Evolutionary conservation across 1,140 invertebrate species (phyloP).

Genomic region (Eriosoma lanigerum): DNA sequence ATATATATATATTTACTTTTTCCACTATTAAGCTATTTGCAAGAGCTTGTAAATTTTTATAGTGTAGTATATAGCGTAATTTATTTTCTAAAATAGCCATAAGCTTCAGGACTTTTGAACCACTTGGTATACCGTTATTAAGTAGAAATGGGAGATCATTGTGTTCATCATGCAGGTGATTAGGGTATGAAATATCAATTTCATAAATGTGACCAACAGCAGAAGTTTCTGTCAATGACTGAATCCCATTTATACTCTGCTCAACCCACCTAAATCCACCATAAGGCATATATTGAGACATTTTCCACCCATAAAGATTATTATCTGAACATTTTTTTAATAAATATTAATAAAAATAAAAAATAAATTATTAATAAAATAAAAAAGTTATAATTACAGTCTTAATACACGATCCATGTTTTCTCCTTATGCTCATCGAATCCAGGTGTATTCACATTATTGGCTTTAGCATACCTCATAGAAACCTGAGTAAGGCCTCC

Average conservation of each 20-base stretch:
- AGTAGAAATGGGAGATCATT: constrained; percentile 59
- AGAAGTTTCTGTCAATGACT: background rate
- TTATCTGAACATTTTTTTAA: too few species aligned
- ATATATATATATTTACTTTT: constrained; percentile 55
- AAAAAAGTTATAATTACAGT: too few species aligned
- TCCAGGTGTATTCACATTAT: too few species aligned
- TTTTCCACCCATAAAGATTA: too few species aligned
- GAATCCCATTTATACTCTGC: background rate
- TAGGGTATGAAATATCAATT: background rate
- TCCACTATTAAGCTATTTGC: too few species aligned
- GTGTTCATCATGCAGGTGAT: constrained; percentile 55
- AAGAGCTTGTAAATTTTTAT: constrained; percentile 61
- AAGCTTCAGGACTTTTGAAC: too few species aligned
- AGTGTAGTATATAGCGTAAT: constrained; percentile 61
- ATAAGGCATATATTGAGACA: background rate
- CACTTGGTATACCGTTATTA: constrained; percentile 54
- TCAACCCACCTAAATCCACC: background rate
- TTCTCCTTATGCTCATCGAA: too few species aligned
- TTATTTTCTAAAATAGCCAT: constrained; percentile 56
- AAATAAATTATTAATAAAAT: too few species aligned
- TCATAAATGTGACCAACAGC: background rate
- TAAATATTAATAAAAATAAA: too few species aligned
- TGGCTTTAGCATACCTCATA: too few species aligned
- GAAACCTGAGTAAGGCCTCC: too few species aligned
- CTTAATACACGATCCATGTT: too few species aligned